Percentiles rank a stretch among this genome's conserved stretches.
Conservation (phyloP, 1,140 invertebrate genomes). For the Mamestra configurata region DNA sequence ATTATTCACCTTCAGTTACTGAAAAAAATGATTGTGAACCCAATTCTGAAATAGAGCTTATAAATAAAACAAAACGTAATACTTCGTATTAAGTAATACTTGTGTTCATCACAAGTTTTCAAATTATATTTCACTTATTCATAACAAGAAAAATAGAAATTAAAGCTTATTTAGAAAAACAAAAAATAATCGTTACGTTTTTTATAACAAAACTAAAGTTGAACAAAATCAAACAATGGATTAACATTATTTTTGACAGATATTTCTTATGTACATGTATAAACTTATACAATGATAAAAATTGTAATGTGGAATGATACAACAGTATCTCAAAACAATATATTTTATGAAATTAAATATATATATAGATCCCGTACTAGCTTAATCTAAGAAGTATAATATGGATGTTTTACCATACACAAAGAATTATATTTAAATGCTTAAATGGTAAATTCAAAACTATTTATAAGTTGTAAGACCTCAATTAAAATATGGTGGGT, state of each 20-base stretch:
- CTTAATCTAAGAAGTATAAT: constrained; percentile 10
- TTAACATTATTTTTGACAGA: background rate
- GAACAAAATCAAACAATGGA: background rate
- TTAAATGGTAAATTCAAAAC: background rate
- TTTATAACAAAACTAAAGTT: background rate
- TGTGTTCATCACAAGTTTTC: background rate
- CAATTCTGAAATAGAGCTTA: background rate
- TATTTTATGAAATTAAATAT: background rate
- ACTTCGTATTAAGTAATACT: constrained; percentile 17
- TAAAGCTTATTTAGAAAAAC: constrained; percentile 21
- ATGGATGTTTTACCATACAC: background rate
- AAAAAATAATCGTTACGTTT: background rate
- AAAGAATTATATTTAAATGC: background rate
- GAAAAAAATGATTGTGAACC: too few relatives aligned
- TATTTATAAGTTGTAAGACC: background rate
- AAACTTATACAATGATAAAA: background rate
- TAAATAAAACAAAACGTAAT: constrained; percentile 6
- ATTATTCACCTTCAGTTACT: too few relatives aligned
- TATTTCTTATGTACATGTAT: background rate
- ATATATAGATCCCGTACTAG: background rate
- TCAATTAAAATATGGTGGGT: background rate
- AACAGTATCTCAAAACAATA: background rate
- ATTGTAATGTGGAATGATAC: constrained; percentile 19
- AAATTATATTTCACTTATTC: constrained; percentile 15
- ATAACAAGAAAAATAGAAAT: background rate